These are phyloP conservation scores for Syrista parreyssii DNA, from an alignment of 2,888 invertebrate genomes.

Conservation along the genomic window DNA sequence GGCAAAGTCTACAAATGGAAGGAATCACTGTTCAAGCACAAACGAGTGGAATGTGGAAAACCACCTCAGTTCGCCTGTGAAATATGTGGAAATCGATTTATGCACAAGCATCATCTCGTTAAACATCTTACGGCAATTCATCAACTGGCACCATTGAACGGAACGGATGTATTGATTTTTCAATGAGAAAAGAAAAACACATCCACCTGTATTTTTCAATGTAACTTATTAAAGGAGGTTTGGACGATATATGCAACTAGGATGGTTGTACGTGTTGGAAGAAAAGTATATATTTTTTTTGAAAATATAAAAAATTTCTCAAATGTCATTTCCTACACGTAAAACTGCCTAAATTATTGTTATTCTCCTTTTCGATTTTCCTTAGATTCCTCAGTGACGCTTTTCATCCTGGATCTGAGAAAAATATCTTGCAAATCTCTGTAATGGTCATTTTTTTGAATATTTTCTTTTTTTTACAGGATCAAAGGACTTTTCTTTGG, in stretches of 20 bases:
- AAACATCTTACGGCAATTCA: conserved; percentile 50
- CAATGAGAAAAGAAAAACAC: neutral
- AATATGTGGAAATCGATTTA: conserved; percentile 62
- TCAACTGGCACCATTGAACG: conserved; percentile 24
- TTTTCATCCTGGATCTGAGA: no score
- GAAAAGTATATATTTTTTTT: no score
- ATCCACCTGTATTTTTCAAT: conserved; percentile 14
- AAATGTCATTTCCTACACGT: no score
- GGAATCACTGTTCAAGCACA: conserved; percentile 55
- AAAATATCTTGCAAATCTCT: no score
- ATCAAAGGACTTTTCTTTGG: no score
- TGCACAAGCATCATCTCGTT: conserved; percentile 67
- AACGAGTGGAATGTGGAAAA: conserved; percentile 56
- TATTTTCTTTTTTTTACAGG: no score
- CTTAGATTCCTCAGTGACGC: no score
- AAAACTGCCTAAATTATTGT: no score
- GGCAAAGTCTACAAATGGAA: conserved; percentile 58
- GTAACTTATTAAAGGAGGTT: conserved; percentile 13
- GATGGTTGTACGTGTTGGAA: no score
- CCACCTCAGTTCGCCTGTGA: conserved; percentile 58
- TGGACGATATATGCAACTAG: neutral
- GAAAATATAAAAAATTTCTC: no score
- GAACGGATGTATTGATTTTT: conserved; percentile 21
- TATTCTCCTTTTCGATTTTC: no score
- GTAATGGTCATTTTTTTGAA: no score